Evolutionary conservation across 2,113 vertebrate genomes (phyloP).

Genomic region (Brachyhypopomus gauderio): DNA sequence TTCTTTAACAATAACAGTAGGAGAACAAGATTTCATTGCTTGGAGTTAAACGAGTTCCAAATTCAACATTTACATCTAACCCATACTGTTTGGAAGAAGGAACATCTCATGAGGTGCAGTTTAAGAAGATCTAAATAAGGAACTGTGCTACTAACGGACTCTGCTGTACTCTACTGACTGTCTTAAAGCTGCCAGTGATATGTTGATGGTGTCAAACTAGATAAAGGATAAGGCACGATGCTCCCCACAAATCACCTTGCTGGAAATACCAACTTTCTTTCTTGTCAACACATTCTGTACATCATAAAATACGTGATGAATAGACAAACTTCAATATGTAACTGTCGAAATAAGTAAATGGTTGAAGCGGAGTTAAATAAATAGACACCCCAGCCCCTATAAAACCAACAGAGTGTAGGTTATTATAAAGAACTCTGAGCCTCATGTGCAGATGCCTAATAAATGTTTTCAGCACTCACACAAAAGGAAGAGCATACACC

Average conservation of each 20-base stretch:
- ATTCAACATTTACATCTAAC: slow-evolving; percentile 20
- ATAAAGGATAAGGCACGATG: background rate
- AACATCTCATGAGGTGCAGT: slow-evolving; percentile 16
- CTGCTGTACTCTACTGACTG: no score
- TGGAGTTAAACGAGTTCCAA: slow-evolving; percentile 43
- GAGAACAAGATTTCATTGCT: slow-evolving; percentile 38
- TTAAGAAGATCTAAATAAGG: slow-evolving; percentile 31
- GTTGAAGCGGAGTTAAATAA: background rate
- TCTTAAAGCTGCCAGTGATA: background rate
- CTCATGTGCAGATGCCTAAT: slow-evolving; percentile 2
- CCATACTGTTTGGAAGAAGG: background rate
- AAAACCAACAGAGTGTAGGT: slow-evolving; percentile 41
- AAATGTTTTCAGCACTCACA: slow-evolving; percentile 7
- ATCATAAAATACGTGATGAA: slow-evolving; percentile 45
- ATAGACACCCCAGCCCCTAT: slow-evolving; percentile 22
- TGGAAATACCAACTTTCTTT: slow-evolving; percentile 22
- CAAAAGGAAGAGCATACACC: background rate
- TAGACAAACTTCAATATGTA: slow-evolving; percentile 39
- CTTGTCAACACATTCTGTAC: slow-evolving; percentile 40
- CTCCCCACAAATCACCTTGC: slow-evolving; percentile 28
- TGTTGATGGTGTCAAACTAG: background rate
- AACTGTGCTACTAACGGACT: background rate
- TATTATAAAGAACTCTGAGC: slow-evolving; percentile 29
- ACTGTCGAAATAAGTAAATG: slow-evolving; percentile 30
- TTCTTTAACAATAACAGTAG: slow-evolving; percentile 34